Evolutionary conservation across 1,140 invertebrate species (phyloP), one percentile per base, ranked within the genome.

Genomic region (Hylyphantes graminicola): DNA sequence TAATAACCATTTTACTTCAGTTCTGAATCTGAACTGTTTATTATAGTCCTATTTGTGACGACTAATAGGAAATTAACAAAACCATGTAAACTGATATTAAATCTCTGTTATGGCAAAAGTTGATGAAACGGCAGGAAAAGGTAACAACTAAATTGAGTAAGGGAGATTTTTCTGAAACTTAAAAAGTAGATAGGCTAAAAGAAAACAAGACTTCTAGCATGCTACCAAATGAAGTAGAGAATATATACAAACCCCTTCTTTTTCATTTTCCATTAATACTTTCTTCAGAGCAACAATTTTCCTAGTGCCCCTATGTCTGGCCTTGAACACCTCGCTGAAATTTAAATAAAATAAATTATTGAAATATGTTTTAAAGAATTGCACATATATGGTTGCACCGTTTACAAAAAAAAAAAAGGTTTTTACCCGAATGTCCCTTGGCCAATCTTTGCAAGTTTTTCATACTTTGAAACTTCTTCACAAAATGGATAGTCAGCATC

Each of bases 251-350:
- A 96, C 95, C 77, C 98, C 97, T 93, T 99, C 98, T 91, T 98
- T 98, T 91, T 99, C 98, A 91, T 99, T 99, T 88, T 99, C 98
- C 97, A 99, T 99, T 5, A 99, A 90, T 50, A 99, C 96, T 91
- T 99, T 99, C 88, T 99, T 99, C 93, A 99, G 94, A 0, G 98
- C 98, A 0, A 99, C 97, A 87, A 97, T 93, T 89, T 95, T 96
- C 88, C 96, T 97, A 61, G 93, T 94, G 68, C 94, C 94, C 88
- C 94, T 95, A 84, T 97, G 95, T 77, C 94, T 93, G 0, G 97
- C 98, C 91, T 99, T 99, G 89, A 99, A 99, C 2, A 99, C 98
- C 90, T 99, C 98, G 0, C 97, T 84, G 68, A 50, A 84, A 55
- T 48, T 59, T 61, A 55, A 70, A 21, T 7, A 9, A 0, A 67